These are phyloP conservation scores for Drosophila fulvimacula DNA, from an alignment of 2,888 invertebrate genomes.

Conservation along the genomic window DNA sequence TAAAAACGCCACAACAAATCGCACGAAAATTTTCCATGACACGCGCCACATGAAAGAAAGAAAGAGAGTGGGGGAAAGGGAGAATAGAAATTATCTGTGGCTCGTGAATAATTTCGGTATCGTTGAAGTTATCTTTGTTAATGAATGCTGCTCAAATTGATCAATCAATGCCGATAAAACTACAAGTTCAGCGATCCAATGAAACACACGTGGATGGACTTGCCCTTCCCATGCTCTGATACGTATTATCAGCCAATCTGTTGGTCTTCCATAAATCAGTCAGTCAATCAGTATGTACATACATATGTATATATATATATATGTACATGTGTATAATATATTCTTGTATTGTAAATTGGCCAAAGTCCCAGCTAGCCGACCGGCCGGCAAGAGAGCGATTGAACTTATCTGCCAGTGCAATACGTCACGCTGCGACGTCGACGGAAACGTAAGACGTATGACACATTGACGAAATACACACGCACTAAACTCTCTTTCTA, in stretches of 20 bases:
- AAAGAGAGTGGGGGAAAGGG: background rate
- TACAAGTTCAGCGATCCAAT: constrained; percentile 60
- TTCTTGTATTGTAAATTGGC: constrained; percentile 28
- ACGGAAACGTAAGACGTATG: constrained; percentile 55
- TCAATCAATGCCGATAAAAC: constrained; percentile 68
- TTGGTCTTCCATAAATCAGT: constrained; percentile 26
- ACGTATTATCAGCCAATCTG: constrained; percentile 55
- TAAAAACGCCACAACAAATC: constrained; percentile 24
- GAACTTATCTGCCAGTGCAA: constrained; percentile 61
- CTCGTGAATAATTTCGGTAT: constrained; percentile 16
- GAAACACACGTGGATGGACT: constrained; percentile 28
- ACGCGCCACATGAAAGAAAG: constrained; percentile 29
- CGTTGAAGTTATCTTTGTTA: constrained; percentile 29
- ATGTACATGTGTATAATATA: background rate
- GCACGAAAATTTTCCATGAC: constrained; percentile 56
- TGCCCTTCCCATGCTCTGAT: constrained; percentile 14
- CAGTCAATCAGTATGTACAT: background rate
- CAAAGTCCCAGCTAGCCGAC: constrained; percentile 59
- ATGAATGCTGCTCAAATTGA: constrained; percentile 51
- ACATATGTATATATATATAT: background rate
- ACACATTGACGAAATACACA: constrained; percentile 65
- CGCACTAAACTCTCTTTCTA: constrained; percentile 10
- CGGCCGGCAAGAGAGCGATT: constrained; percentile 58
- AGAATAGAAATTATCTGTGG: constrained; percentile 17
- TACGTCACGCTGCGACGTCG: constrained; percentile 57